Evolutionary conservation across 2,888 invertebrate species (phyloP), one percentile per base, ranked within the genome.

Genomic region (Eucera pruinosa): DNA sequence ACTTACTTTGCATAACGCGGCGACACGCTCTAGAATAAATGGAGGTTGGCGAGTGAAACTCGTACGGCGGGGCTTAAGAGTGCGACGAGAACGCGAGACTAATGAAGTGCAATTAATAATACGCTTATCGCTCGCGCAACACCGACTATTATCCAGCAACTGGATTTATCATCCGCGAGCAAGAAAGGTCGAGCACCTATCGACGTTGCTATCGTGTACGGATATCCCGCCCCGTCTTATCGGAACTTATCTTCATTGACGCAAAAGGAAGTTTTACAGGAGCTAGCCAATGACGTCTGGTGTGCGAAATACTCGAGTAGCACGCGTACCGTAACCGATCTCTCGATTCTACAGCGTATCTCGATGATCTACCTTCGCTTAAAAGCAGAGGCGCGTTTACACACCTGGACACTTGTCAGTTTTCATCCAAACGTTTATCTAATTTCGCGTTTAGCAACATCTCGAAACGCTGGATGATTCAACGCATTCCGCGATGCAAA

Each of bases 161-260:
- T 15, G 55, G 47, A 65, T 27, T 65, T 79, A 65, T 78, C 65
- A 45, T 41, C n/a, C 9, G 23, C 47, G 30, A 48, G 33, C 33
- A 18, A 54, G 68, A 68, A 68, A 78, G 68, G 66, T 69, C 55
- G 73, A 62, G 55, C 18, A 72, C 47, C 62, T 68, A 78, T 74
- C 69, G 58, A 74, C 39, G 60, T 45, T 13, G 43, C 47, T 83
- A 83, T 82, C 77, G 54, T 39, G 5, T n/a, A 58, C 87, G 87
- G 85, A 87, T 79, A 83, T 87, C 83, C 87, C 78, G 77, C 58
- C 7, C 0, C 50, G 58, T 52, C 64, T 70, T 85, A 83, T 83
- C 83, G 33, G 47, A 18, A 61, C 30, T 85, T 88, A 87, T 87
- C 84, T 80, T 82, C 85, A 87, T 85, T 82, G 78, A 76, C 72